phyloP scores from a whole-genome alignment of 2,888 invertebrate genomes.

The Arctia plantaginis region DNA sequence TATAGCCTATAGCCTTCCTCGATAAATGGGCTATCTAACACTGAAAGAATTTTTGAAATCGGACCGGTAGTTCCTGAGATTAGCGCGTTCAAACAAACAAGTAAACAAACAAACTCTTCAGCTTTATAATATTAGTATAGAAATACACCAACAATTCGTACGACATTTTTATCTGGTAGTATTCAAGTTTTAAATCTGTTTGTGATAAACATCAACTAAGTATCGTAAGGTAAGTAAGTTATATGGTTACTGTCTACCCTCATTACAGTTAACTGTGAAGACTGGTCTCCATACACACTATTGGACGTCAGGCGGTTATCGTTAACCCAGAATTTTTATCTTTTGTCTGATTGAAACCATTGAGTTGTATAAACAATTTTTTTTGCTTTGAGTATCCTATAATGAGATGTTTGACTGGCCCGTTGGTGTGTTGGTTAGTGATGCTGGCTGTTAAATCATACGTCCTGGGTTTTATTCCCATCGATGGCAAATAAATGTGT shows the following conservation, averaged over 20 bases:
- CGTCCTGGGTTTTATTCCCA: too few species aligned
- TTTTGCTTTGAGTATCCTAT: not conserved
- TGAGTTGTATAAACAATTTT: not conserved
- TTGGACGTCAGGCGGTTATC: not conserved
- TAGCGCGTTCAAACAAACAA: too few species aligned
- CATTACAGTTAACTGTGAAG: constrained; percentile 18
- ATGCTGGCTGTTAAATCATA: too few species aligned
- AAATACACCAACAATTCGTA: not conserved
- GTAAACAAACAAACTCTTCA: too few species aligned
- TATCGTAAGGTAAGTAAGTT: not conserved
- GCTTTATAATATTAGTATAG: too few species aligned
- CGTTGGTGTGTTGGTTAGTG: not conserved
- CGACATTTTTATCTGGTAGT: not conserved
- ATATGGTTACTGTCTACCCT: not conserved
- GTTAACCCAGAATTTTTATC: constrained; percentile 17
- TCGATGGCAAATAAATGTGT: too few species aligned
- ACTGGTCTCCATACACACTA: constrained; percentile 7
- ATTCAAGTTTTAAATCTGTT: constrained; percentile 18
- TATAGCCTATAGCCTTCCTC: too few species aligned
- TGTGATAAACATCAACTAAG: not conserved
- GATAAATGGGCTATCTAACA: too few species aligned
- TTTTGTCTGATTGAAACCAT: not conserved
- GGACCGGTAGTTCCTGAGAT: too few species aligned
- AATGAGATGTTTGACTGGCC: not conserved
- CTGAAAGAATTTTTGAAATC: too few species aligned